Percentiles rank a stretch among this genome's conserved stretches.
phyloP scores from a whole-genome alignment of 1,140 invertebrate species.

The Epicauta chinensis region DNA sequence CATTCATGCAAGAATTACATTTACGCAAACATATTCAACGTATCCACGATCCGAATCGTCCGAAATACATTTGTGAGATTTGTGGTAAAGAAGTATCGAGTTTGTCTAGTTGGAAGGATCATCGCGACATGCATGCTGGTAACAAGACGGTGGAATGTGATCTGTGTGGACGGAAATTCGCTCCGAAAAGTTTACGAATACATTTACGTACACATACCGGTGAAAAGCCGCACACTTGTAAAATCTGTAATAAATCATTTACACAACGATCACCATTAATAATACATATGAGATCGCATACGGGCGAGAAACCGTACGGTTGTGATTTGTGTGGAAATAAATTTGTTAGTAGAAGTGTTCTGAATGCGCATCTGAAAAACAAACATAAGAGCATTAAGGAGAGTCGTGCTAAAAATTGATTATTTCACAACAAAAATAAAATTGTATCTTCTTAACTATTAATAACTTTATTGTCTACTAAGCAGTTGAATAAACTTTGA shows the following conservation, averaged over 20 bases:
- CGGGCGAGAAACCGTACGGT: slow-evolving; percentile 46
- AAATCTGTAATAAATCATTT: slow-evolving; percentile 59
- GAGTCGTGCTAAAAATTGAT: too few species aligned
- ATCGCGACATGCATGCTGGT: neutral
- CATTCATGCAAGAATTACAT: too few species aligned
- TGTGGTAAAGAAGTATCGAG: slow-evolving; percentile 1
- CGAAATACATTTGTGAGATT: neutral
- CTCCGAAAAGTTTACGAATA: neutral
- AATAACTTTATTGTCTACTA: too few species aligned
- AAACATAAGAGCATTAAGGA: too few species aligned
- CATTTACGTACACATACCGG: slow-evolving; percentile 38
- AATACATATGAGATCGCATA: slow-evolving; percentile 56
- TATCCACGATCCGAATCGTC: too few species aligned
- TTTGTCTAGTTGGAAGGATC: neutral
- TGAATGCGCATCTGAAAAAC: slow-evolving; percentile 27
- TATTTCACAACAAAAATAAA: too few species aligned
- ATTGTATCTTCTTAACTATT: too few species aligned
- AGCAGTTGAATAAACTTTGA: too few species aligned
- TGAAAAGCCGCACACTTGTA: slow-evolving; percentile 66
- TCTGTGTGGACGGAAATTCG: neutral
- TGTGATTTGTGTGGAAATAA: slow-evolving; percentile 47
- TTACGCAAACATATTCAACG: too few species aligned
- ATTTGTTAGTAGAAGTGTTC: slow-evolving; percentile 52
- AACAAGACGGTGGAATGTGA: neutral
- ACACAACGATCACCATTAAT: slow-evolving; percentile 56